phyloP scores from a whole-genome alignment of 2,888 invertebrate species.

The Graphium colonna region DNA sequence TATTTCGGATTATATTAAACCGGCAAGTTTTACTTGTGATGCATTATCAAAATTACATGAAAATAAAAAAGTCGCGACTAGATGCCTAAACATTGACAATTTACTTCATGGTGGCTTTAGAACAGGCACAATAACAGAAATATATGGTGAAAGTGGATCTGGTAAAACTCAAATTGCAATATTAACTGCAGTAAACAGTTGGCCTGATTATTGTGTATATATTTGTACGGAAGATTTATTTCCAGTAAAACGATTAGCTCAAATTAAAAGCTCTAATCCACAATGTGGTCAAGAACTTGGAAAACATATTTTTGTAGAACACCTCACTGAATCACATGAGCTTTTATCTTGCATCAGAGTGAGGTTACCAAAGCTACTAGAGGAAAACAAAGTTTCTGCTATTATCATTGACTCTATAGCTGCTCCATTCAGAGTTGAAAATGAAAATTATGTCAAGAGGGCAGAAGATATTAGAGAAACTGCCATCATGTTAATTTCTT shows the following conservation, averaged over 20 bases:
- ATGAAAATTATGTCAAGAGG: constrained; percentile 60
- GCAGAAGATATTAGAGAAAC: constrained; percentile 69
- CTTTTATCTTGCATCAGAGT: constrained; percentile 57
- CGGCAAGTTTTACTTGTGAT: constrained; percentile 40
- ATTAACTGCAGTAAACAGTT: constrained; percentile 84
- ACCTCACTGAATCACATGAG: constrained; percentile 62
- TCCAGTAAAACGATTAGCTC: constrained; percentile 64
- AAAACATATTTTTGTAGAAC: constrained; percentile 63
- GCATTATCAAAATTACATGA: constrained; percentile 29
- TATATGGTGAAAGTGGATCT: constrained; percentile 89
- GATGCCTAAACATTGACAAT: constrained; percentile 81
- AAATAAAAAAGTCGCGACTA: constrained; percentile 56
- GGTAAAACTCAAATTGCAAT: constrained; percentile 91
- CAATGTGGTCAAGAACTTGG: constrained; percentile 43
- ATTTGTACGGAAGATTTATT: constrained; percentile 89
- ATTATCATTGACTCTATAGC: constrained; percentile 69
- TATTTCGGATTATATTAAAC: constrained; percentile 42
- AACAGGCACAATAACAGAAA: constrained; percentile 85
- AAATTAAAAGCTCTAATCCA: constrained; percentile 46
- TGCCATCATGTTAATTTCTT: constrained; percentile 45
- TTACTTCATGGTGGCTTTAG: constrained; percentile 84
- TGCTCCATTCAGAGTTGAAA: constrained; percentile 67
- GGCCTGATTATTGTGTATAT: constrained; percentile 81
- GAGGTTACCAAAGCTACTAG: constrained; percentile 56
- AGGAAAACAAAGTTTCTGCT: constrained; percentile 42